Conservation (phyloP, 1,140 invertebrate genomes). For the Brevipalpus yothersi region DNA sequence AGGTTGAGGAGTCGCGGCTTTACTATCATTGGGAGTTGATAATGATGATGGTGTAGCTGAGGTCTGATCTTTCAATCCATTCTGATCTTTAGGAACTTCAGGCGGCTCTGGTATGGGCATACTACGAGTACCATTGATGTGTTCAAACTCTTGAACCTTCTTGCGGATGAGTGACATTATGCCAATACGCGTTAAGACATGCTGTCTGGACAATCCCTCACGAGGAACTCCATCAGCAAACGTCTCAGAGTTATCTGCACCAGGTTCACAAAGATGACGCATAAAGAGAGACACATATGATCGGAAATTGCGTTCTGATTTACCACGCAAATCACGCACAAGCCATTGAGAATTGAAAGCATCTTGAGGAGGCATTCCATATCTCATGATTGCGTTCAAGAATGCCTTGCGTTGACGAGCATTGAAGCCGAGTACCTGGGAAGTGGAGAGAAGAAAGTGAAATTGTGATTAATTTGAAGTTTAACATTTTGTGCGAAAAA, state of each 20-base stretch:
- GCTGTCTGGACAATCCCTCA: constrained; percentile 91
- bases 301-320: constrained; percentile 93
- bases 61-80: not conserved
- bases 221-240: constrained; percentile 96
- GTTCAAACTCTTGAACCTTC: constrained; percentile 96
- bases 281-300: constrained; percentile 97
- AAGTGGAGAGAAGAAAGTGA: constrained; percentile 4
- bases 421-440: constrained; percentile 94
- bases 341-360: constrained; percentile 96
- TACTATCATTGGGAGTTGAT: constrained; percentile 17
- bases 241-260: constrained; percentile 86
- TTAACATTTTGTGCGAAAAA: no score
- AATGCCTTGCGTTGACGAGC: constrained; percentile 93
- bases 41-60: not conserved
- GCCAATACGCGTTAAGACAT: constrained; percentile 90
- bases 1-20: constrained; percentile 41
- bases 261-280: constrained; percentile 96
- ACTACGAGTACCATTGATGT: constrained; percentile 90
- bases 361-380: constrained; percentile 98
- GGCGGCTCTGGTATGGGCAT: constrained; percentile 37
- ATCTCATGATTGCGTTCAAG: constrained; percentile 97
- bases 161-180: constrained; percentile 98
- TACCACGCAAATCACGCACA: constrained; percentile 84
- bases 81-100: not conserved
- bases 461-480: not conserved